phyloP scores from a whole-genome alignment of 2,797 vertebrate species.

The Tauraco hartlaubi region DNA sequence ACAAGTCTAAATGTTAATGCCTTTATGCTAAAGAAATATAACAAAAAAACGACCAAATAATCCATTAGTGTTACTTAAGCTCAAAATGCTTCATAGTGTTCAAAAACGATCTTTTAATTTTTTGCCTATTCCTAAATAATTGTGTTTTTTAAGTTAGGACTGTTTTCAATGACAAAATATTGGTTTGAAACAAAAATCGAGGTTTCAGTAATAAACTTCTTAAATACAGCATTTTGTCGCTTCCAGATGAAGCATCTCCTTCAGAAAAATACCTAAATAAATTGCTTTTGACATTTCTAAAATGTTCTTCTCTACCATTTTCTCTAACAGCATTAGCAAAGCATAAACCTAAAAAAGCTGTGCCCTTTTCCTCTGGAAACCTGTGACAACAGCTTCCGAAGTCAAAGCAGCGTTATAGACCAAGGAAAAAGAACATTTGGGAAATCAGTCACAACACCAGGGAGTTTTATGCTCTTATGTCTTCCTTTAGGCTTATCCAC shows the following conservation, averaged over 20 bases:
- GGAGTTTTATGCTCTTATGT: background rate
- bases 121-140: background rate
- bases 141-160: background rate
- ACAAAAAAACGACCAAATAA: no score
- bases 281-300: background rate
- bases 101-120: background rate
- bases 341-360: background rate
- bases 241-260: background rate
- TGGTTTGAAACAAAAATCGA: background rate
- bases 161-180: background rate
- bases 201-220: background rate
- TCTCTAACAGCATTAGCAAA: background rate
- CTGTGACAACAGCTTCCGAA: background rate
- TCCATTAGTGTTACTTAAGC: background rate
- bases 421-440: background rate
- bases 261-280: background rate
- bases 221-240: background rate
- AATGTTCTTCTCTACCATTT: background rate
- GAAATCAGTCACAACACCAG: background rate
- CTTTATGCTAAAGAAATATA: background rate
- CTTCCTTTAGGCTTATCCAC: background rate
- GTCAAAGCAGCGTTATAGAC: background rate
- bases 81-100: background rate
- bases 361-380: background rate
- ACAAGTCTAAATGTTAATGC: background rate